Evolutionary conservation across 1,140 invertebrate species (phyloP), one percentile per base, ranked within the genome.

Genomic region (Ceratosolen solmsi): DNA sequence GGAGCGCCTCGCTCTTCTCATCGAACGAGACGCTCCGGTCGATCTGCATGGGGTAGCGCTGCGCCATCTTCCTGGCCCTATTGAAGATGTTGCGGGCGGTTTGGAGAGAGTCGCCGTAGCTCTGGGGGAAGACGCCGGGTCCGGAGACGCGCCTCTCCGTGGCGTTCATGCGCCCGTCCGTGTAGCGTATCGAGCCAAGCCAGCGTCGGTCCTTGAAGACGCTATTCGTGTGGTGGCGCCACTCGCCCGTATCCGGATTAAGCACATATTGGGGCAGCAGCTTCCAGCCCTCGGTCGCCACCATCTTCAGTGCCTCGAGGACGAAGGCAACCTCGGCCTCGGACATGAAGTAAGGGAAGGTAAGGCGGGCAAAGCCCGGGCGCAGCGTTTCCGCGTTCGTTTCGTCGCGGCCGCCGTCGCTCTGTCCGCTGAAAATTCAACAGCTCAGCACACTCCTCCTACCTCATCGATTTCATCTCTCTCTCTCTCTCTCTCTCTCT

Each of bases 211-310:
- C 96, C 87, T 95, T 95, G 80, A 96, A 94, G 1, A 95, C 94
- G 58, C 94, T 93, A 87, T 96, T 96, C 1, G 95, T 94, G 87
- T 95, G 94, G 88, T 98, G 97, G 80, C 95, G 93, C 96, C 97
- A 98, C 91, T 98, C 96, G 1, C 96, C 97, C 13, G 96, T 98
- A 88, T 97, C 95, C 7, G 95, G 93, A 89, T 98, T 97, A 17
- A 97, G 93, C 11, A 94, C 93, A 87, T 98, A 98, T 86, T 97
- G 96, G 0, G 97, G 97, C 63, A 99, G 88, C 46, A 98, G 93
- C 87, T 97, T 97, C 96, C 97, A 98, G 0, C 96, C 96, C 91
- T 97, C 94, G 1, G 96, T 95, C 0, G 96, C 96, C 0, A 98
- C 95, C 94, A 97, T 95, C 90, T 96, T 95, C 17, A 99, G 89